These are phyloP conservation scores for Drosophila dunni DNA, from an alignment of 1,140 invertebrate genomes.

Conservation along the genomic window DNA sequence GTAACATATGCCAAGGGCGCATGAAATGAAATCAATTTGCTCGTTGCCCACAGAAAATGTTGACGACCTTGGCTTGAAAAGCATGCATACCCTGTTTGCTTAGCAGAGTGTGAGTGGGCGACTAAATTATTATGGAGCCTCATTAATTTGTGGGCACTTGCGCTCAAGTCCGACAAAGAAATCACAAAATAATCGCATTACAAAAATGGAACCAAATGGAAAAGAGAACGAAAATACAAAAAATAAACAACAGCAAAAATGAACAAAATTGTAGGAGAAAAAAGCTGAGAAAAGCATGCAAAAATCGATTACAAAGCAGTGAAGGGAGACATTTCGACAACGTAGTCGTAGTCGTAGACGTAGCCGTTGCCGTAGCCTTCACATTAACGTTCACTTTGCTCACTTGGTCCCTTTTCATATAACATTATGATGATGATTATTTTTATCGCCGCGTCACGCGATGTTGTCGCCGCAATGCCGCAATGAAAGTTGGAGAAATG, in stretches of 20 bases:
- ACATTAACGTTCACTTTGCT: constrained; percentile 16
- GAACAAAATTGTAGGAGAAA: constrained; percentile 1
- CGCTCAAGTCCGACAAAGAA: constrained; percentile 50
- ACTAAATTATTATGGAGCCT: constrained; percentile 67
- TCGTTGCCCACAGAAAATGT: constrained; percentile 31
- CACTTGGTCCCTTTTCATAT: constrained; percentile 32
- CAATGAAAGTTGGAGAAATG: constrained; percentile 5
- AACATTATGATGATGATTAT: constrained; percentile 79
- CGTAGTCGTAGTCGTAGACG: not conserved
- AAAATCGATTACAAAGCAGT: constrained; percentile 47
- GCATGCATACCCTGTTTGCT: constrained; percentile 1
- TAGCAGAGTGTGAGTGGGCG: not conserved
- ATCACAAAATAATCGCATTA: constrained; percentile 61
- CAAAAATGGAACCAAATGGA: constrained; percentile 21
- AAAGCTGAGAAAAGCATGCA: constrained; percentile 16
- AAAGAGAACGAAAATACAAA: constrained; percentile 18
- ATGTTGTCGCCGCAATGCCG: constrained; percentile 70
- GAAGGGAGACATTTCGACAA: not conserved
- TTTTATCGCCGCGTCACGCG: constrained; percentile 81
- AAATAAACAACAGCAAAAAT: constrained; percentile 9
- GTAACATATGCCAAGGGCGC: constrained; percentile 58
- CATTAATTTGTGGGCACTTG: constrained; percentile 65
- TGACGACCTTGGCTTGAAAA: constrained; percentile 52
- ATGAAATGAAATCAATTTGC: constrained; percentile 73
- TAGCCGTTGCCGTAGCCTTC: not conserved